These are phyloP conservation scores for Trididemnum nubilum DNA, from an alignment of 23 tunicate species.

Conservation along the genomic window DNA sequence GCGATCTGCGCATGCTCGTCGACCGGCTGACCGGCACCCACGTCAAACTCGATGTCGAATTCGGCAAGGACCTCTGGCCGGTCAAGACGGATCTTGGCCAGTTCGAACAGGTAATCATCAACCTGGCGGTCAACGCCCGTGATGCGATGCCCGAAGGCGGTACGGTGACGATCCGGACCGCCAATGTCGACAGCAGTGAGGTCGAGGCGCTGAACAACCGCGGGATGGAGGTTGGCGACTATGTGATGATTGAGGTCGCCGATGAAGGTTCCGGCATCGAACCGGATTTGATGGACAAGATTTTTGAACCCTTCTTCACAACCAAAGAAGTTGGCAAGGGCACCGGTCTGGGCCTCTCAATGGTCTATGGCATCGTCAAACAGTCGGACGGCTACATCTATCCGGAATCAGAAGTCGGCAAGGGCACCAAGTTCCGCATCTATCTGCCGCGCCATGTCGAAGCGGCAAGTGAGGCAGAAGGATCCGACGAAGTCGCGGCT, in stretches of 20 bases:
- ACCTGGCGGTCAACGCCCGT: slow-evolving; percentile 12
- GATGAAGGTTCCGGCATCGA: background rate
- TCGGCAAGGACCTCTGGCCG: background rate
- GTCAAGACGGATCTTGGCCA: background rate
- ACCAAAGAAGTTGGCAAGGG: slow-evolving; percentile 5
- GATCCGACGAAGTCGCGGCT: background rate
- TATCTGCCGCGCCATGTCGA: background rate
- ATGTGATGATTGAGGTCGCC: background rate
- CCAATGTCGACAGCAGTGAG: background rate
- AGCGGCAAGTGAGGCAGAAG: background rate
- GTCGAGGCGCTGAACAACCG: background rate
- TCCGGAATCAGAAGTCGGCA: background rate
- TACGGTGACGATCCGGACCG: background rate
- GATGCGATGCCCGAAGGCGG: slow-evolving; percentile 2
- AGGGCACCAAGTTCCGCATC: background rate
- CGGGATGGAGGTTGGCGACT: background rate
- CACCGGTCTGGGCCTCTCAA: slow-evolving; percentile 15
- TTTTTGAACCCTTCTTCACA: slow-evolving; percentile 5
- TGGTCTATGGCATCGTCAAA: background rate
- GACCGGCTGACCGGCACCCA: background rate
- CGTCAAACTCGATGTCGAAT: background rate
- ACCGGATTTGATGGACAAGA: background rate
- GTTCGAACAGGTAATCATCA: slow-evolving; percentile 4
- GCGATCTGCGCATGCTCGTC: background rate
- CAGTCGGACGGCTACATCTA: background rate